Base-by-base conservation (phyloP, 2,888 invertebrate genomes). In the Drosophila rubida region DNA sequence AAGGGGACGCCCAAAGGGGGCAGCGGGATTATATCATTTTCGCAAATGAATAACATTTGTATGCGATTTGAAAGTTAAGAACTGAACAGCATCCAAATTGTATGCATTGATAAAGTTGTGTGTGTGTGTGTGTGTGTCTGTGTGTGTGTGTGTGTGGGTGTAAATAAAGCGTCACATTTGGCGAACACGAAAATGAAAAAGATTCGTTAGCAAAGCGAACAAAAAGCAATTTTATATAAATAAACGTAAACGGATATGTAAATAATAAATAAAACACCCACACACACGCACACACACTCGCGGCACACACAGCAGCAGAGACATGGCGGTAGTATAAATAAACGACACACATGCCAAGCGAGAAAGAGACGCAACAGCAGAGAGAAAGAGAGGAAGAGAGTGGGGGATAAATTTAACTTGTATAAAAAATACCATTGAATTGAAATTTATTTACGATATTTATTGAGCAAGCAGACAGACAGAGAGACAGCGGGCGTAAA, bases 211-310 rank as follows among this genome's bases (percentile, higher is more conserved):
- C 57, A 32, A 35, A 37, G 57, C 48, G 73, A 73, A 68, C 73
- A 75, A 68, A 72, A 77, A 73, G 64, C 65, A 77, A 76, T 78
- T 76, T 77, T 77, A 69, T 76, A 76, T 77, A 76, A 76, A 77
- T 76, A 76, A 76, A 74, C 78, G 77, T 76, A 77, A 76, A 76
- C 76, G 76, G 78, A 76, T 76, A 76, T 78, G 78, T 76, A 76
- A 76, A 76, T 76, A 76, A 76, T 76, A 76, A 73, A 76, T 76
- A 77, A 77, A 73, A 76, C 72, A 75, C 62, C 44, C 68, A 65
- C 61, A 48, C 50, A 61, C 46, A 65, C n/a, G 30, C 35, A 41
- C 9, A 45, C 44, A 27, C 32, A 41, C 22, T 44, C 50, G 19
- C 19, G 3, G 19, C 19, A 27, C 30, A 35, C 27, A 42, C 41